A percentile compares a stretch with the other conserved stretches of the same genome.
These are phyloP conservation scores for Sceloporus tristichus DNA, from an alignment of 2,113 vertebrate species.

Conservation along the genomic window DNA sequence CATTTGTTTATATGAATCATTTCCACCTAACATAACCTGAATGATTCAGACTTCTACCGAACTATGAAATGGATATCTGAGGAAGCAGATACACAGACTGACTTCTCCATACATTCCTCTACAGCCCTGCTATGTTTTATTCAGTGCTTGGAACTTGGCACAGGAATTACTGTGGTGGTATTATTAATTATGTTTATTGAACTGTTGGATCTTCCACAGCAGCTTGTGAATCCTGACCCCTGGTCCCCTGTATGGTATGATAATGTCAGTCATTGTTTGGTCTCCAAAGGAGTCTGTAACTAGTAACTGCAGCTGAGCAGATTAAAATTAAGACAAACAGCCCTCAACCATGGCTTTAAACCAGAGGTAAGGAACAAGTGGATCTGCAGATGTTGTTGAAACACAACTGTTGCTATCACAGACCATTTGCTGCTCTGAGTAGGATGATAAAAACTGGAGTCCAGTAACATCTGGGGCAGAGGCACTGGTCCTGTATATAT, in stretches of 20 bases:
- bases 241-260: not conserved
- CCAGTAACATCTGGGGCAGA: no score
- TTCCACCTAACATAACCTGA: no score
- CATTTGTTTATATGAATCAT: not conserved
- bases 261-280: no score
- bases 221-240: not conserved
- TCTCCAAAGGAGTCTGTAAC: no score
- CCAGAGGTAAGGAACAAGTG: not conserved
- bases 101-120: no score
- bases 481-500: no score
- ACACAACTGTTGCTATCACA: not conserved
- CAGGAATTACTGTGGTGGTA: not conserved
- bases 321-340: no score
- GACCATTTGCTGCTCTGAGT: not conserved
- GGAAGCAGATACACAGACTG: no score
- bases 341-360: not conserved
- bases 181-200: not conserved
- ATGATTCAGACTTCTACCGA: no score
- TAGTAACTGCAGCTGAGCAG: no score
- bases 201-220: not conserved
- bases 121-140: no score
- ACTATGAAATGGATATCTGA: no score
- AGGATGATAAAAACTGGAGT: not conserved
- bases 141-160: not conserved
- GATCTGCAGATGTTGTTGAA: not conserved